A percentile compares a stretch with the other conserved stretches of the same genome.
Evolutionary conservation across 2,113 vertebrate species (phyloP).

Genomic region (Poeciliopsis retropinna): DNA sequence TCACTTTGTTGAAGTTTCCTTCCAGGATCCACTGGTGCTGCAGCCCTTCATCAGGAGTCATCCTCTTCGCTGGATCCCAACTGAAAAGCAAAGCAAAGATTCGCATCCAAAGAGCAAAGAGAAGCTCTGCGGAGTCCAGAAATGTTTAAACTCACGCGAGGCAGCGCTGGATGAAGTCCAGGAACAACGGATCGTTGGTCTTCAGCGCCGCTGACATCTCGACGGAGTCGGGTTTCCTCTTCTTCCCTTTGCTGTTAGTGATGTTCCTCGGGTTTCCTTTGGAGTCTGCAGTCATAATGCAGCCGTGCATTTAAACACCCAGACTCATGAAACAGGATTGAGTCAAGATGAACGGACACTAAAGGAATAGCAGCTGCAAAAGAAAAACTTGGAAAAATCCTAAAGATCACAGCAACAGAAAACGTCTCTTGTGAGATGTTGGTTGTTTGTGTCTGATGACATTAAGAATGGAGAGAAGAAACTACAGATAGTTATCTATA

Average conservation of each 20-base stretch:
- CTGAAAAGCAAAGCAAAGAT: conserved; percentile 67
- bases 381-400: conserved; percentile 92
- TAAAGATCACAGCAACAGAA: conserved; percentile 94
- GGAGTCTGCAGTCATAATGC: conserved; percentile 80
- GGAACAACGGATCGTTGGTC: conserved; percentile 84
- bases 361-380: conserved; percentile 93
- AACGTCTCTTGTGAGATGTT: conserved; percentile 86
- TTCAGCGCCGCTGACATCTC: conserved; percentile 86
- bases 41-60: conserved; percentile 91
- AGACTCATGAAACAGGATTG: too few species aligned
- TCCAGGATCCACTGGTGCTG: conserved; percentile 91
- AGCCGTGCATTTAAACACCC: too few species aligned
- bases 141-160: conserved; percentile 80
- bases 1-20: conserved; percentile 75
- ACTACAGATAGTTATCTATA: conserved; percentile 63
- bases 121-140: background rate
- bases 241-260: conserved; percentile 90
- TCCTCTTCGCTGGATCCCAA: conserved; percentile 90
- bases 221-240: conserved; percentile 87
- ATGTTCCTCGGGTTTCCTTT: conserved; percentile 88
- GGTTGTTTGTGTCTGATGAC: conserved; percentile 33
- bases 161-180: conserved; percentile 90
- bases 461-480: conserved; percentile 56
- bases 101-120: background rate
- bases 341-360: conserved; percentile 86